phyloP scores from a whole-genome alignment of 2,113 vertebrate species.

The Oxyura jamaicensis region DNA sequence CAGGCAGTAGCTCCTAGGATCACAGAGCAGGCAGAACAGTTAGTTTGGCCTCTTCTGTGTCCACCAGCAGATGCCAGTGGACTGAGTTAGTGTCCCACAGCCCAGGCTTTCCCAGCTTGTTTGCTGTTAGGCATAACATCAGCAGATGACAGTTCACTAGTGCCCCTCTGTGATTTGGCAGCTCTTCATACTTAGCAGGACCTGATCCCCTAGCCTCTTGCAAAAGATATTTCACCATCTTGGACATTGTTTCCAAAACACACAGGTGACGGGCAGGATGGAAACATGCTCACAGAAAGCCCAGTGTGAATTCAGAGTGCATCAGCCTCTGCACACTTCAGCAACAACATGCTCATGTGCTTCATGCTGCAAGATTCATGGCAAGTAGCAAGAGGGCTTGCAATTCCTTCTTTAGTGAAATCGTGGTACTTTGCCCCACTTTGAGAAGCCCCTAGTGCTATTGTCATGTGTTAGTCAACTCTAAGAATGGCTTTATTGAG shows the following conservation, averaged over 20 bases:
- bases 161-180: neutral
- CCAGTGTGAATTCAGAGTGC: neutral
- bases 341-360: rapidly evolving
- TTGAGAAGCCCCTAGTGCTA: neutral
- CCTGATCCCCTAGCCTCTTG: neutral
- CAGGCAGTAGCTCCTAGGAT: neutral
- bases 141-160: neutral
- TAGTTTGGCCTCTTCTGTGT: neutral
- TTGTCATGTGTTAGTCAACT: neutral
- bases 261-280: neutral
- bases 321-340: neutral
- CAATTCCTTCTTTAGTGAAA: neutral
- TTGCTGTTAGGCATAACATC: neutral
- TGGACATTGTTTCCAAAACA: neutral
- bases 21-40: neutral
- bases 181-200: neutral
- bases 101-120: neutral
- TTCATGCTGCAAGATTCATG: neutral
- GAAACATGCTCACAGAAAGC: neutral
- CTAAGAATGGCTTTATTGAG: neutral
- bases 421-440: neutral
- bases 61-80: neutral
- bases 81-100: neutral
- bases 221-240: neutral
- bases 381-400: neutral